A percentile compares a stretch with the other conserved stretches of the same genome.
Conservation (phyloP, 2,888 invertebrate genomes). For the Antitype chi region DNA sequence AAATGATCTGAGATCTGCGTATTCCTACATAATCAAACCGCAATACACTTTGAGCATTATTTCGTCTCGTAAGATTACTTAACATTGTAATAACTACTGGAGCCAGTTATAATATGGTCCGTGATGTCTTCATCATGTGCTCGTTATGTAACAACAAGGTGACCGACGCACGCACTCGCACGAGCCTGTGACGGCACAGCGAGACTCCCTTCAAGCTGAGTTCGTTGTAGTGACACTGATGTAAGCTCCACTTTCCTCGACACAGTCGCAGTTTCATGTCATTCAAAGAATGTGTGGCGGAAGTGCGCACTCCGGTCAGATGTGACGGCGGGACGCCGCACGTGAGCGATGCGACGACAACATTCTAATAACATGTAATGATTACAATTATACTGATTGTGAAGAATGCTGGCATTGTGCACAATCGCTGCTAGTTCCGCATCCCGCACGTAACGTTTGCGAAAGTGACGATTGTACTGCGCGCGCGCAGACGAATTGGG, state of each 20-base stretch:
- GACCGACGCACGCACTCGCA: not conserved
- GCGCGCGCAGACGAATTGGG: conserved; percentile 58
- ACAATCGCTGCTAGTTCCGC: conserved; percentile 49
- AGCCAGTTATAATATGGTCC: conserved; percentile 25
- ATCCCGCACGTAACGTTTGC: conserved; percentile 60
- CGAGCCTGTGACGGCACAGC: not conserved
- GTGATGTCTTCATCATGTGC: conserved; percentile 29
- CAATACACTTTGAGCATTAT: conserved; percentile 17
- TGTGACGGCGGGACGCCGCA: not conserved
- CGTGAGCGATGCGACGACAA: not conserved
- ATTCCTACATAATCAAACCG: conserved; percentile 2
- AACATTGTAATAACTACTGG: conserved; percentile 23
- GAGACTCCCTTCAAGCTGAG: no score
- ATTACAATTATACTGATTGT: conserved; percentile 49
- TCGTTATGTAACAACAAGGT: conserved; percentile 3
- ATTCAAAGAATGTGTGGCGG: not conserved
- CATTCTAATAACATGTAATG: conserved; percentile 38
- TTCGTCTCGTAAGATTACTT: conserved; percentile 23
- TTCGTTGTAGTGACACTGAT: not conserved
- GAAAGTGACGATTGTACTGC: conserved; percentile 59
- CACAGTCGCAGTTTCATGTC: not conserved
- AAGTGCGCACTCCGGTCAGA: not conserved
- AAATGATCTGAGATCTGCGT: conserved; percentile 5
- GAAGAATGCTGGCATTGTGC: conserved; percentile 50
- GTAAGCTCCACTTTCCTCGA: not conserved